A percentile compares a stretch with the other conserved stretches of the same genome.
Evolutionary conservation across 2,888 invertebrate genomes (phyloP).

Genomic region (Macrophya annulata): DNA sequence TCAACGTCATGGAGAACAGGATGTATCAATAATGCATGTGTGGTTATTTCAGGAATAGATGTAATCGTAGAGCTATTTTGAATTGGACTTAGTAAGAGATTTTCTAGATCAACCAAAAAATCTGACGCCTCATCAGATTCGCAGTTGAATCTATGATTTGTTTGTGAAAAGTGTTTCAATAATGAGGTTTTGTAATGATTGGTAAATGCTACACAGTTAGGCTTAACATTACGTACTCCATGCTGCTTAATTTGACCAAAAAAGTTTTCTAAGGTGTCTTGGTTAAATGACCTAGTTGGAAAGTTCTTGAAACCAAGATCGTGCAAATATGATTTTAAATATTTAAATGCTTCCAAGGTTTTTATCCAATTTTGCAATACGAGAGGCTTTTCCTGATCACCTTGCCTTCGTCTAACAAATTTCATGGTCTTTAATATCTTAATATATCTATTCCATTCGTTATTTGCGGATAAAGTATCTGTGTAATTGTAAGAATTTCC

Average conservation of each 20-base stretch:
- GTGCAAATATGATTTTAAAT: background rate
- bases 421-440: no score
- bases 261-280: conserved; percentile 53
- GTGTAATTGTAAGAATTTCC: background rate
- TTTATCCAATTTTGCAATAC: background rate
- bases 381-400: background rate
- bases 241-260: conserved; percentile 55
- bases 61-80: no score
- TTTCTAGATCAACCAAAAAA: no score
- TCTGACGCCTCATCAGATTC: conserved; percentile 13
- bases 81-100: no score
- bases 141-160: conserved; percentile 4
- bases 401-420: background rate
- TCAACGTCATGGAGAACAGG: no score
- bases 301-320: conserved; percentile 29
- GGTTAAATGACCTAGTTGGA: conserved; percentile 33
- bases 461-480: no score
- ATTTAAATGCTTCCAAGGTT: background rate
- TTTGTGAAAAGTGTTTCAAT: conserved; percentile 30
- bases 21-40: no score
- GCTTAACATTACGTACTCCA: conserved; percentile 20
- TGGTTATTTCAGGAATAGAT: no score
- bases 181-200: conserved; percentile 42
- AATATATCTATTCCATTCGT: no score
- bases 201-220: conserved; percentile 2